These are phyloP conservation scores for Oplegnathus fasciatus DNA, from an alignment of 2,113 vertebrate genomes.

Conservation along the genomic window DNA sequence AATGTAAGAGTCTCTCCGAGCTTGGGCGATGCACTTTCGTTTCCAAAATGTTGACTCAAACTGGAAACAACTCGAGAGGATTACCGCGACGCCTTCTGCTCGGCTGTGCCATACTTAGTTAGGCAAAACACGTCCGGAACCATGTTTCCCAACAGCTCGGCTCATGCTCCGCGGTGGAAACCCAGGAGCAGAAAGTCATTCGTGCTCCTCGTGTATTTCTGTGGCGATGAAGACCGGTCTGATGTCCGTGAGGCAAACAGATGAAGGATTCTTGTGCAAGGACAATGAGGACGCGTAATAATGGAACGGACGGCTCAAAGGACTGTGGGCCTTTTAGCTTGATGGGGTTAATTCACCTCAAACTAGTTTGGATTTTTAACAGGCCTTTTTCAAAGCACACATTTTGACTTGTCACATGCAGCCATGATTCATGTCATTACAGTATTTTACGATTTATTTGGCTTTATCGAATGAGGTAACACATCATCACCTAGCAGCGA, in stretches of 20 bases:
- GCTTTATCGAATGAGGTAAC: too few species aligned
- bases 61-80: background rate
- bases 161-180: background rate
- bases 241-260: background rate
- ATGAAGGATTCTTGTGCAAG: background rate
- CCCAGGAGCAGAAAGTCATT: background rate
- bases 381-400: too few species aligned
- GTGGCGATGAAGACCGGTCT: background rate
- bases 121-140: background rate
- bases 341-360: background rate
- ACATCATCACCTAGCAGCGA: too few species aligned
- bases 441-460: too few species aligned
- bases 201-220: background rate
- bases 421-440: too few species aligned
- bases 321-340: background rate
- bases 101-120: background rate
- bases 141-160: constrained; percentile 8
- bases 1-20: background rate
- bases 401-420: too few species aligned
- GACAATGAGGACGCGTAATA: background rate
- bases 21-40: background rate
- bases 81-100: background rate
- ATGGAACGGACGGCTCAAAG: background rate
- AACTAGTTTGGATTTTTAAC: background rate
- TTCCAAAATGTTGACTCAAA: constrained; percentile 7